These are phyloP conservation scores for Neolamprologus ventralis DNA, from an alignment of 2,113 vertebrate genomes.

Conservation along the genomic window DNA sequence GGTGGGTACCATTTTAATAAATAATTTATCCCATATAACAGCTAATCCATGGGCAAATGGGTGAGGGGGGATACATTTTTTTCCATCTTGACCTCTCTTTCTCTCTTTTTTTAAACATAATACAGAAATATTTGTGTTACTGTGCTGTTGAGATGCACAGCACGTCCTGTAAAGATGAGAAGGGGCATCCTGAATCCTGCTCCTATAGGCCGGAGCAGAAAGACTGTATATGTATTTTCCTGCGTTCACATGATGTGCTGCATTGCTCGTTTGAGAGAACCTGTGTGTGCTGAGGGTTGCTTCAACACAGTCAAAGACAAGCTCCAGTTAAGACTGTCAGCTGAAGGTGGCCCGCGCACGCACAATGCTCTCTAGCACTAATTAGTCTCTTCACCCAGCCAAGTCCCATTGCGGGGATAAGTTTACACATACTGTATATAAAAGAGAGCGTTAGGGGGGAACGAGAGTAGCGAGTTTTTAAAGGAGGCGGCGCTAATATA, in stretches of 20 bases:
- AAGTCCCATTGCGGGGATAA: slow-evolving; percentile 46
- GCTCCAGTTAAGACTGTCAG: slow-evolving; percentile 38
- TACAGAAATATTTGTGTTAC: slow-evolving; percentile 53
- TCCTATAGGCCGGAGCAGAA: background rate
- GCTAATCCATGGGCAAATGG: slow-evolving; percentile 42
- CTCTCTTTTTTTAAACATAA: background rate
- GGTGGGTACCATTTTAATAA: slow-evolving; percentile 40
- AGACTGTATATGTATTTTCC: background rate
- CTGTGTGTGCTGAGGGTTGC: background rate
- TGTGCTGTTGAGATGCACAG: slow-evolving; percentile 16
- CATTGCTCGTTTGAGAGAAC: background rate
- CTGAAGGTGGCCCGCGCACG: slow-evolving; percentile 42
- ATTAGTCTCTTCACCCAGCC: slow-evolving; percentile 44
- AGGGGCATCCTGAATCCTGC: background rate
- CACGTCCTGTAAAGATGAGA: slow-evolving; percentile 9
- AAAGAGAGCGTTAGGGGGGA: slow-evolving; percentile 1
- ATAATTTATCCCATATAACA: slow-evolving; percentile 55
- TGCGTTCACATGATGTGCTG: background rate
- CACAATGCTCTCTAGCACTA: slow-evolving; percentile 27
- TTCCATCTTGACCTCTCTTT: slow-evolving; percentile 17
- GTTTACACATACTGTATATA: slow-evolving; percentile 45
- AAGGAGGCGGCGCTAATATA: slow-evolving; percentile 30
- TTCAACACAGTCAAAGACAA: slow-evolving; percentile 52
- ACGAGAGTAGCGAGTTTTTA: background rate
- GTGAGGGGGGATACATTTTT: background rate